Conservation (phyloP, 2,113 vertebrate species). For the Camelus dromedarius region DNA sequence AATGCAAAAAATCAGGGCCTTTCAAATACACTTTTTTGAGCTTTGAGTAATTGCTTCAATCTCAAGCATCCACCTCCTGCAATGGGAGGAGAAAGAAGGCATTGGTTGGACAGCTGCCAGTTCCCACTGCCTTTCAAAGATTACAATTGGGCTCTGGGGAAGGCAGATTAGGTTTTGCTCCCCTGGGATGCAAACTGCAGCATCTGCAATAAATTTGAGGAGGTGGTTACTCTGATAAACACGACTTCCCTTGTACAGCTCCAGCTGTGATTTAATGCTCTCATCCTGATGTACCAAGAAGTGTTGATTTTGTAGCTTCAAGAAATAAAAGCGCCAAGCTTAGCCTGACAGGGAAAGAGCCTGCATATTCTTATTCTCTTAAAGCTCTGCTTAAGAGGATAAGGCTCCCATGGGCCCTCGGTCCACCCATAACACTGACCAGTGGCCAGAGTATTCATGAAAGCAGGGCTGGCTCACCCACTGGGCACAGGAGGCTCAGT, state of each 20-base stretch:
- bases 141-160: background rate
- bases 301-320: conserved; percentile 22
- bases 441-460: background rate
- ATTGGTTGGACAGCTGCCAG: background rate
- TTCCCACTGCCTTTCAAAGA: background rate
- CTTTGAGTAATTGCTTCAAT: background rate
- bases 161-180: conserved; percentile 58
- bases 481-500: background rate
- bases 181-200: conserved; percentile 46
- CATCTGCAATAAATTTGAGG: conserved; percentile 42
- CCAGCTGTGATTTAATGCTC: background rate
- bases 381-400: background rate
- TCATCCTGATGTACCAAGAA: background rate
- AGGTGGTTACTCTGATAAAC: conserved; percentile 46
- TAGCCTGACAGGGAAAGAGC: background rate
- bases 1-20: background rate
- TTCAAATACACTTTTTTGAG: background rate
- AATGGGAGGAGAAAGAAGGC: background rate
- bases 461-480: background rate
- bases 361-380: background rate
- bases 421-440: background rate
- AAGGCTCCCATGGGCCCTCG: background rate
- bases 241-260: background rate
- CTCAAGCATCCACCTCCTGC: background rate
- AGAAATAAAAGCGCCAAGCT: conserved; percentile 42